Conservation (phyloP, 2,888 invertebrate species). For the Andrena bicolor region DNA sequence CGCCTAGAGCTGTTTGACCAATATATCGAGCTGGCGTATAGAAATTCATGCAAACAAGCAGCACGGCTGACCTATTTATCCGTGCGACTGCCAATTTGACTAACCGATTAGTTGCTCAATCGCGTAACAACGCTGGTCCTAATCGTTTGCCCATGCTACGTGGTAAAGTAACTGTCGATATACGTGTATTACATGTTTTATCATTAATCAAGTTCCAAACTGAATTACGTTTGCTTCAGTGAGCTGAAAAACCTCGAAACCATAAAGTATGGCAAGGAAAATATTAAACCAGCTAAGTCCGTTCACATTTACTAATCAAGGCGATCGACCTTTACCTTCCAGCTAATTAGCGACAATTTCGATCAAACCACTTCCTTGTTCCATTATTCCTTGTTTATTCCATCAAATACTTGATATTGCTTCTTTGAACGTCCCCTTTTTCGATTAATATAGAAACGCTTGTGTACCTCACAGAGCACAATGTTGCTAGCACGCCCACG, state of each 20-base stretch:
- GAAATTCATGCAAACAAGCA: constrained; percentile 50
- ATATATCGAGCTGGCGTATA: constrained; percentile 26
- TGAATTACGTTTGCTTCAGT: neutral
- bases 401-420: neutral
- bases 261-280: neutral
- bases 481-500: constrained; percentile 8
- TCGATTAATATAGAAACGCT: constrained; percentile 6
- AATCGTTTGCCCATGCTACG: constrained; percentile 17
- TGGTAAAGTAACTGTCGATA: constrained; percentile 21
- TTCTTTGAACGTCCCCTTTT: neutral
- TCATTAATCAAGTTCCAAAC: constrained; percentile 2
- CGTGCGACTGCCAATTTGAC: constrained; percentile 41
- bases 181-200: neutral
- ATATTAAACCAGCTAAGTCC: too few species aligned
- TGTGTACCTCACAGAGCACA: constrained; percentile 18
- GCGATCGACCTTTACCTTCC: too few species aligned
- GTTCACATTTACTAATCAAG: too few species aligned
- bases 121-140: constrained; percentile 16
- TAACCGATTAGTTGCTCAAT: constrained; percentile 51
- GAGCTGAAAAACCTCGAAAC: neutral
- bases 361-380: neutral
- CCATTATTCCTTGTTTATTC: neutral
- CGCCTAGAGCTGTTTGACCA: constrained; percentile 12
- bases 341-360: too few species aligned
- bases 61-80: constrained; percentile 52